A percentile compares a stretch with the other conserved stretches of the same genome.
These are phyloP conservation scores for Anthopleura sola DNA, from an alignment of 64 coral and sea anemone genomes.

Conservation along the genomic window DNA sequence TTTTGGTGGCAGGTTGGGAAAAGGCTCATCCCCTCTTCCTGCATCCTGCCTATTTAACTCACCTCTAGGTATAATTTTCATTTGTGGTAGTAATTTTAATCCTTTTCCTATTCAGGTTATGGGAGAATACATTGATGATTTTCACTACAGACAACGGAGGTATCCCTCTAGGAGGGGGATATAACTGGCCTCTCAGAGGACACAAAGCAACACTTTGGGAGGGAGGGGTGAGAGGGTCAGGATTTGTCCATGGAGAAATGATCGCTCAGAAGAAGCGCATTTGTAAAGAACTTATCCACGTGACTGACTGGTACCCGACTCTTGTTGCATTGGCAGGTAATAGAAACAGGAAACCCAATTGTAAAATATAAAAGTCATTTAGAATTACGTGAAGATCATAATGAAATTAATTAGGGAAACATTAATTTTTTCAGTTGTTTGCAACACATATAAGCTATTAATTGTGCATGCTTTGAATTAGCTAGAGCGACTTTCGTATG, in stretches of 20 bases:
- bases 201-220: conserved; percentile 55
- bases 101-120: conserved; percentile 19
- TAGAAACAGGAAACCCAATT: neutral
- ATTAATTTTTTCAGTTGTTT: too few relatives aligned
- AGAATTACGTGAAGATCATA: too few relatives aligned
- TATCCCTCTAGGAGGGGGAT: conserved; percentile 22
- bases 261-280: conserved; percentile 18
- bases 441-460: too few relatives aligned
- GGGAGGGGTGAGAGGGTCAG: conserved; percentile 60
- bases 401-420: too few relatives aligned
- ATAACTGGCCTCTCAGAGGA: conserved; percentile 59
- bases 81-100: neutral
- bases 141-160: conserved; percentile 61
- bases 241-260: conserved; percentile 59
- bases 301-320: conserved; percentile 46
- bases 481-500: too few relatives aligned
- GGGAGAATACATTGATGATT: conserved; percentile 43
- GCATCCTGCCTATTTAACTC: too few relatives aligned
- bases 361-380: too few relatives aligned
- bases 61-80: too few relatives aligned
- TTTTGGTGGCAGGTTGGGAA: too few relatives aligned
- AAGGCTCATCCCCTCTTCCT: too few relatives aligned
- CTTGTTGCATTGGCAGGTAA: conserved; percentile 45
- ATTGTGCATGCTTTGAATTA: too few relatives aligned
- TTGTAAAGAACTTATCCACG: conserved; percentile 36